Evolutionary conservation across 2,797 vertebrate genomes (phyloP), one percentile per base, ranked within the genome.

Genomic region (Galaxias olidus): DNA sequence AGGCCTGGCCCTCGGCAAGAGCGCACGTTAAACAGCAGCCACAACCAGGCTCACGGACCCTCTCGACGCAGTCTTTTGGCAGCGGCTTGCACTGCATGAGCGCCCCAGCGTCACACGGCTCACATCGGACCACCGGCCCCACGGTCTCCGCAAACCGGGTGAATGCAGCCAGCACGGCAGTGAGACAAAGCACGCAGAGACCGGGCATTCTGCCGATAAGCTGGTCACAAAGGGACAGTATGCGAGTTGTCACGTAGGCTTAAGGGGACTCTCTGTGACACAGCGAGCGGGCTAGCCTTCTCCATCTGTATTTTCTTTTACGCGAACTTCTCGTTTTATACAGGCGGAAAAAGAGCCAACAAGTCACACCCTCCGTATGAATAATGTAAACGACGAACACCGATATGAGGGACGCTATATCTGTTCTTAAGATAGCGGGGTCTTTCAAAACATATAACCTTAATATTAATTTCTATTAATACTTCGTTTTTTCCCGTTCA

Each of bases 11-110:
- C 60, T 83, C 80, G 4, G 65, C 84, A 64, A 96, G 88, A 61
- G 96, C 95, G 86, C 96, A 98, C 64, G 96, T 96, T 89, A 91
- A 73, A 89, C 96, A 98, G 90, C 96, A 98, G 80, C 96, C 95
- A 77, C 96, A 98, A 74, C 95, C 95, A 0, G 96, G 94, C 85
- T 98, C 96, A 57, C 91, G 89, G 70, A 95, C 92, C 68, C 81
- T 76, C 82, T 98, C 96, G 4, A 86, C 59, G 85, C 96, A 97
- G 69, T 92, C 91, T 50, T 86, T 75, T 42, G 90, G 86, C 81
- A 94, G 84, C 4, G 94, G 94, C 76, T 90, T 93, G 90, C 96
- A 98, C 75, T 92, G 94, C 76, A 92, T 90, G 51, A 94, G 86
- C 65, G 94, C 92, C 9, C 84, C 87, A 63, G 89, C 70, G 76